Evolutionary conservation across 2,797 vertebrate species (phyloP).

Genomic region (Sebastolobus altivelis): DNA sequence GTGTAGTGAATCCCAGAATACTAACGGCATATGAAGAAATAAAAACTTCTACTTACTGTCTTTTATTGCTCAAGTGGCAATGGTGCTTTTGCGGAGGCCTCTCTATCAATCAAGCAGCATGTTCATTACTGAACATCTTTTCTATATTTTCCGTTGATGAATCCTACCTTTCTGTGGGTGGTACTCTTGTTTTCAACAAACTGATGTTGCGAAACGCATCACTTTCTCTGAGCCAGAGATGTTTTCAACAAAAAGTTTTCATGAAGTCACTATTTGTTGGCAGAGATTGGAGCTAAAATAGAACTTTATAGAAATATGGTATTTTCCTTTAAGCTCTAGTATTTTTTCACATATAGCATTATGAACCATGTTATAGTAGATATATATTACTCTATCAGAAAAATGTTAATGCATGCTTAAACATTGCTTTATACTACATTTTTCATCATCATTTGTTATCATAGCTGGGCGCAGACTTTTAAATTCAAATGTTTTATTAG

Average conservation of each 20-base stretch:
- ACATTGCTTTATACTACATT: not conserved
- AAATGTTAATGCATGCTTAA: not conserved
- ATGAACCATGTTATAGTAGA: not conserved
- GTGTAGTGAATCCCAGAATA: not conserved
- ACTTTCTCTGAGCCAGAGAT: slow-evolving; percentile 30
- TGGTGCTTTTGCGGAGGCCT: not conserved
- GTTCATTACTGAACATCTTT: not conserved
- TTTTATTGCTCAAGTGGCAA: not conserved
- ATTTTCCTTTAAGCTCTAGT: slow-evolving; percentile 6
- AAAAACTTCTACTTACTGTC: not conserved
- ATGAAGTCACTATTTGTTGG: slow-evolving; percentile 44
- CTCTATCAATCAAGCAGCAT: not conserved
- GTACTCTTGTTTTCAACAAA: slow-evolving; percentile 21
- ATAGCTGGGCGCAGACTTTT: not conserved
- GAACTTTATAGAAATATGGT: slow-evolving; percentile 16
- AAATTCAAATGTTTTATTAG: slow-evolving; percentile 4
- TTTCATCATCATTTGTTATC: slow-evolving; percentile 2
- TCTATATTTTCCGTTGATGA: slow-evolving; percentile 20
- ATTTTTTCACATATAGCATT: not conserved
- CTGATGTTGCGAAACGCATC: slow-evolving; percentile 13
- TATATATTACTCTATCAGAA: not conserved
- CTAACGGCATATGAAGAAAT: not conserved
- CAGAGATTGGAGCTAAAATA: slow-evolving; percentile 7
- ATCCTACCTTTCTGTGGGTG: slow-evolving; percentile 11
- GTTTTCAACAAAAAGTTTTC: slow-evolving; percentile 42